phyloP scores from a whole-genome alignment of 1,140 invertebrate species.

The Dolichoris vasculosae region DNA sequence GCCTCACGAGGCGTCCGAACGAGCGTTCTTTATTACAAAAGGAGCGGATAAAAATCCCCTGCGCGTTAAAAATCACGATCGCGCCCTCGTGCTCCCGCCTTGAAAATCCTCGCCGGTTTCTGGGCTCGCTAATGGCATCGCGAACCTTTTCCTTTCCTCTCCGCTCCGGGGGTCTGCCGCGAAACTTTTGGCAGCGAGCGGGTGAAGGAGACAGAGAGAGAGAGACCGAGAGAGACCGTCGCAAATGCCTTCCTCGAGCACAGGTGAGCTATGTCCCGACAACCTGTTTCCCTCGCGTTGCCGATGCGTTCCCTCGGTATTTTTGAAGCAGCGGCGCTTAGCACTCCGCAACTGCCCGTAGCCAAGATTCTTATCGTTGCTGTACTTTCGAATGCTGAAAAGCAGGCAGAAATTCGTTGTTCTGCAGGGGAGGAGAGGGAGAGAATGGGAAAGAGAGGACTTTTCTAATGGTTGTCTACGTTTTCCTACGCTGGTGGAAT shows the following conservation, averaged over 20 bases:
- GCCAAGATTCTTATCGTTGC: conserved; percentile 1
- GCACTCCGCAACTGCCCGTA: not conserved
- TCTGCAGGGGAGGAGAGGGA: not conserved
- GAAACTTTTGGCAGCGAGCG: not conserved
- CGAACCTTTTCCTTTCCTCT: not conserved
- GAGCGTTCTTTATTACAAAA: not conserved
- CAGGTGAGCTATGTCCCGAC: conserved; percentile 23
- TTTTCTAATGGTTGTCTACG: conserved; percentile 27
- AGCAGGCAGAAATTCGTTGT: conserved; percentile 13
- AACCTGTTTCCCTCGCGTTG: conserved; percentile 26
- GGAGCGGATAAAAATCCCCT: not conserved
- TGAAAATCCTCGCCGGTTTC: not conserved
- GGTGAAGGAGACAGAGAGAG: conserved; percentile 4
- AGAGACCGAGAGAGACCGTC: not conserved
- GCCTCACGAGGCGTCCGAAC: not conserved
- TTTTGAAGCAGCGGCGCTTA: not conserved
- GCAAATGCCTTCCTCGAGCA: not conserved
- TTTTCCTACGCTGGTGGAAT: not conserved
- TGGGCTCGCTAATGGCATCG: not conserved
- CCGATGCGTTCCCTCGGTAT: conserved; percentile 7
- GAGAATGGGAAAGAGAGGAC: not conserved
- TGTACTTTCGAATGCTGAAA: not conserved
- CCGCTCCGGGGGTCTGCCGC: not conserved
- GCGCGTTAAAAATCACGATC: not conserved
- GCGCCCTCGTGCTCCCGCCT: not conserved